These are phyloP conservation scores for Martes martes DNA, from an alignment of 2,113 vertebrate genomes.

Conservation along the genomic window DNA sequence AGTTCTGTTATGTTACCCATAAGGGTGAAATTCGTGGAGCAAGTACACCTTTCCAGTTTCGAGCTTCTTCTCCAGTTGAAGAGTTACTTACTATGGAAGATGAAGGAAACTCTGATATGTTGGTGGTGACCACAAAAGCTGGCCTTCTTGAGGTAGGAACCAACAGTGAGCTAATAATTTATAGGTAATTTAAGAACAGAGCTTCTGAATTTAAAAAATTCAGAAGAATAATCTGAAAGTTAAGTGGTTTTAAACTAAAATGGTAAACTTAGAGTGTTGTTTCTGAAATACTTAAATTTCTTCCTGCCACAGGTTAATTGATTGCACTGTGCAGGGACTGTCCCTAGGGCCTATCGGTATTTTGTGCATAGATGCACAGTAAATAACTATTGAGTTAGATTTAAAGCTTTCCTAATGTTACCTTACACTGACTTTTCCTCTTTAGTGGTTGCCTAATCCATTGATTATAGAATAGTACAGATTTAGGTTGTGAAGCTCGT, in stretches of 20 bases:
- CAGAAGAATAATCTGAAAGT: not conserved
- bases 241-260: constrained; percentile 22
- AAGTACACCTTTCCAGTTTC: constrained; percentile 98
- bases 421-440: not conserved
- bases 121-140: constrained; percentile 98
- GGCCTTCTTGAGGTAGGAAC: constrained; percentile 93
- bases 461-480: not conserved
- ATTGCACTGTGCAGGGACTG: not conserved
- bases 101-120: constrained; percentile 97
- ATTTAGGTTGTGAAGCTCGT: not conserved
- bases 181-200: not conserved
- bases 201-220: not conserved
- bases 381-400: not conserved
- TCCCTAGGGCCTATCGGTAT: not conserved
- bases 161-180: not conserved
- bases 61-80: constrained; percentile 92
- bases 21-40: constrained; percentile 99
- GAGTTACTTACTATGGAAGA: constrained; percentile 98
- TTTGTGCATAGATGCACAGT: not conserved
- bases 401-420: not conserved
- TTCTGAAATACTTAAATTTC: not conserved
- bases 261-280: not conserved
- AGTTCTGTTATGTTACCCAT: constrained; percentile 98
- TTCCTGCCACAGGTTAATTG: not conserved
- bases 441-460: not conserved